Evolutionary conservation across 2,888 invertebrate species (phyloP), one percentile per base, ranked within the genome.

Genomic region (Pseudococcus longispinus): DNA sequence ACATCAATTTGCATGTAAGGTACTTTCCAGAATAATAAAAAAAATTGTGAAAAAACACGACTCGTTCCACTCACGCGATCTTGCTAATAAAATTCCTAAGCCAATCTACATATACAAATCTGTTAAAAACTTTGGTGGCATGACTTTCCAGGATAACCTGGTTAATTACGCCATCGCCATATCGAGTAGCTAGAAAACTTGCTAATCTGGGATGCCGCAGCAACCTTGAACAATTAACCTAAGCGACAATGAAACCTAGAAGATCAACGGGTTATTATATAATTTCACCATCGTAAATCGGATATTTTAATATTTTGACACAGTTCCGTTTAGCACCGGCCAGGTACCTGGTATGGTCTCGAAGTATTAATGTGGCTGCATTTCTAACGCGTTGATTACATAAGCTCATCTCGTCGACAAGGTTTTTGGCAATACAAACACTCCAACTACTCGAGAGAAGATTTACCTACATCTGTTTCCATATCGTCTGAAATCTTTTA

Each of bases 241-340:
- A 70, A 70, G 70, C 70, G 70, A 70, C 70, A 70, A 70, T 70
- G 70, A 70, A 70, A 70, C 70, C 29, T 70, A 70, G 70, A 70
- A 70, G 70, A 70, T 70, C 70, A 70, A 70, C 70, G 15, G 29
- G 70, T 70, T 70, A 15, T 70, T 70, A 70, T 70, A 18, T 70
- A 70, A 70, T 70, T 70, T 70, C 70, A 70, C 70, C 70, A 70
- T 29, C 70, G 29, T 20, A 60, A 23, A 60, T 60, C 70, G 70
- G 60, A 60, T 60, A 60, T 60, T 70, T 70, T 70, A 29, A 29
- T 29, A 70, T 70, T 70, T 70, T 70, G 70, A 70, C 70, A 70
- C 70, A 70, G 70, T 70, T 70, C 70, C 70, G 70, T 70, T 70
- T 29, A 15, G 13, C 26, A 55, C 6, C 55, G 55, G 4, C 23